Conservation (phyloP, 2,888 invertebrate genomes). For the Drosophila emarginata region DNA sequence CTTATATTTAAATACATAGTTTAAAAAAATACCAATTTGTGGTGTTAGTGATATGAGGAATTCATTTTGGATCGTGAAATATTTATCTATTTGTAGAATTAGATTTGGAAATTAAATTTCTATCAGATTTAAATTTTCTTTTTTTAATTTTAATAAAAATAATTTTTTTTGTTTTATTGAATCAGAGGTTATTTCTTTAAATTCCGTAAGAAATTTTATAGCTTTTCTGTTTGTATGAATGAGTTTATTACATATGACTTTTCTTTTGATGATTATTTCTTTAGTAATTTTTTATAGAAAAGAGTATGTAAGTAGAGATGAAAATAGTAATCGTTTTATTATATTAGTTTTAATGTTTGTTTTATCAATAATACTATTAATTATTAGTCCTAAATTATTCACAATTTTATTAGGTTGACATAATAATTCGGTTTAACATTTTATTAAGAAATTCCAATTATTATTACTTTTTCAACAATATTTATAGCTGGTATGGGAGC, state of each 20-base stretch:
- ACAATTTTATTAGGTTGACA: constrained; percentile 89
- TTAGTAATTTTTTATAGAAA: constrained; percentile 87
- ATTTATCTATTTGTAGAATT: constrained; percentile 84
- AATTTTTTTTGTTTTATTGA: constrained; percentile 84
- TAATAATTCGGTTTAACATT: constrained; percentile 70
- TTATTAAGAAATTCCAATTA: constrained; percentile 4
- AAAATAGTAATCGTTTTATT: constrained; percentile 84
- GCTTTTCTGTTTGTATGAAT: constrained; percentile 87
- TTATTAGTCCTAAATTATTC: constrained; percentile 88
- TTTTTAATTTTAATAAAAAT: constrained; percentile 81
- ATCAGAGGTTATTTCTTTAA: constrained; percentile 83
- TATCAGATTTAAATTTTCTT: constrained; percentile 74
- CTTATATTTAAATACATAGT: constrained; percentile 86
- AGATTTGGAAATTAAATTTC: constrained; percentile 84
- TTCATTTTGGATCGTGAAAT: constrained; percentile 84
- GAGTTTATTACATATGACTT: constrained; percentile 85
- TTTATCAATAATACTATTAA: constrained; percentile 86
- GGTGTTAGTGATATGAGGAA: constrained; percentile 84
- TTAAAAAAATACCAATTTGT: constrained; percentile 88
- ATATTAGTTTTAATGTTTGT: constrained; percentile 85
- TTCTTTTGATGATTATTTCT: constrained; percentile 87
- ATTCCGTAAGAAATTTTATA: constrained; percentile 82
- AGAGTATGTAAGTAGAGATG: constrained; percentile 87
- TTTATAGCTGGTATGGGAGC: neutral
- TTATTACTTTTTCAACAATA: constrained; percentile 84